phyloP scores from a whole-genome alignment of 2,113 vertebrate species.

The Dasyurus viverrinus region DNA sequence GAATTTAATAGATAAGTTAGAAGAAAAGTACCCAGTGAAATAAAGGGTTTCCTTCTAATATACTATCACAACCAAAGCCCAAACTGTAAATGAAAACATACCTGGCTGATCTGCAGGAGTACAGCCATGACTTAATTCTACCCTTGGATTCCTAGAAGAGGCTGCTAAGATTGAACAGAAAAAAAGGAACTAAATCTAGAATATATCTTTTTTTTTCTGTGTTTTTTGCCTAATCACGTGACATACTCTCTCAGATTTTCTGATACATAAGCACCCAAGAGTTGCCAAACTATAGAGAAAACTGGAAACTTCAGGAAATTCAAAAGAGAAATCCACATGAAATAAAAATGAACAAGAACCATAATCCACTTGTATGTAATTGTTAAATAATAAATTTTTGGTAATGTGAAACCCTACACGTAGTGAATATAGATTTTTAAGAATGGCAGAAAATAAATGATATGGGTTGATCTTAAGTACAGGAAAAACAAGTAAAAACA shows the following conservation, averaged over 20 bases:
- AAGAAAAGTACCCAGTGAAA: constrained; percentile 23
- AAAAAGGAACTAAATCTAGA: neutral
- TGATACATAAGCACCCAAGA: neutral
- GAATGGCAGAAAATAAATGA: neutral
- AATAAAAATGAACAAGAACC: neutral
- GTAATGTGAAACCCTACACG: neutral
- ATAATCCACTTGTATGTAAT: neutral
- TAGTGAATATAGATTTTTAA: neutral
- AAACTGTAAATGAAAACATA: constrained; percentile 20
- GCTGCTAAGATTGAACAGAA: neutral
- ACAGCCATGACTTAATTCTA: neutral
- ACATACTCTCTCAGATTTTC: neutral
- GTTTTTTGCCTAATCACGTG: neutral
- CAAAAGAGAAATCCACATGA: neutral
- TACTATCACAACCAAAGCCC: neutral
- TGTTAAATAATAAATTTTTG: neutral
- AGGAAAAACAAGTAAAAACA: neutral
- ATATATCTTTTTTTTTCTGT: neutral
- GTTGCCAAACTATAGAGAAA: neutral
- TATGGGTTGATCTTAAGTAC: neutral
- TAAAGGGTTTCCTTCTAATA: constrained; percentile 26
- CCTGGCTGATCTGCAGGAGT: neutral
- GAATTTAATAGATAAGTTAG: constrained; percentile 3
- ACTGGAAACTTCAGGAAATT: neutral
- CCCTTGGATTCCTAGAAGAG: neutral